phyloP scores from a whole-genome alignment of 2,797 vertebrate species.

The Siniperca undulata region DNA sequence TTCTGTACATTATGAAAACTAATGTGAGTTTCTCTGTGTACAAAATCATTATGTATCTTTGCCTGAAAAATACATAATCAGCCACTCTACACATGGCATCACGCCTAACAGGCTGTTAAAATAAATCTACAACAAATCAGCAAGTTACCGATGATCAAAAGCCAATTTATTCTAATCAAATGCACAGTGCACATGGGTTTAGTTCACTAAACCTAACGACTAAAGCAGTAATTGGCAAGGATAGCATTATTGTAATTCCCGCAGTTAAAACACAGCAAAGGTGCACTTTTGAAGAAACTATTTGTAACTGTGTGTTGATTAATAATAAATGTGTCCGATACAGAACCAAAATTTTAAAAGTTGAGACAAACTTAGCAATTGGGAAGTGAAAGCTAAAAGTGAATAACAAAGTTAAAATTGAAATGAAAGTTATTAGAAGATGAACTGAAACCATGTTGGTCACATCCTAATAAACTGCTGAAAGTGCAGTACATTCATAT shows the following conservation, averaged over 20 bases:
- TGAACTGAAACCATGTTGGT: constrained; percentile 10
- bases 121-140: not conserved
- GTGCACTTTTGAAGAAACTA: not conserved
- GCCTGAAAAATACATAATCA: not conserved
- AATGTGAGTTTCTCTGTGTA: not conserved
- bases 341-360: not conserved
- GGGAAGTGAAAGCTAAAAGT: constrained; percentile 40
- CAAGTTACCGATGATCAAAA: not conserved
- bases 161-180: not conserved
- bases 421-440: not conserved
- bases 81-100: not conserved
- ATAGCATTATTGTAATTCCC: not conserved
- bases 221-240: not conserved
- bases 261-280: not conserved
- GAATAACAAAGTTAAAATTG: not conserved
- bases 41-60: not conserved
- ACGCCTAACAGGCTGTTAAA: not conserved
- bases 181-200: not conserved
- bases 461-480: not conserved
- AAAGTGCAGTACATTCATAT: not conserved
- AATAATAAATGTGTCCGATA: not conserved
- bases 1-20: not conserved
- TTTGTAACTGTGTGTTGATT: not conserved
- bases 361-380: not conserved
- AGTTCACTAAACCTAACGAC: not conserved